Percentiles rank a stretch among this genome's conserved stretches.
phyloP scores from a whole-genome alignment of 2,113 vertebrate species.

The Carlito syrichta region DNA sequence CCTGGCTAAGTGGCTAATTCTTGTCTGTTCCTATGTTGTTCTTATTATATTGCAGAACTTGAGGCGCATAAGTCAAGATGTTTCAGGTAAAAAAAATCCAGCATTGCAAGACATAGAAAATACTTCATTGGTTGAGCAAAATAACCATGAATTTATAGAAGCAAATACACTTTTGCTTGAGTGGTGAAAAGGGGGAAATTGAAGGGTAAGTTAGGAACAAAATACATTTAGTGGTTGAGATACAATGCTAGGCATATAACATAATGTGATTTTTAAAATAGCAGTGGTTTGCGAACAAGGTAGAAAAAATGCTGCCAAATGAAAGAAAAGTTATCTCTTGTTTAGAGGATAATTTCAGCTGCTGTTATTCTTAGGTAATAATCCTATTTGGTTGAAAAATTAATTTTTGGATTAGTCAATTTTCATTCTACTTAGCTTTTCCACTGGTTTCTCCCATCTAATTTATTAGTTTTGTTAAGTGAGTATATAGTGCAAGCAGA shows the following conservation, averaged over 20 bases:
- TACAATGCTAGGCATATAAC: neutral
- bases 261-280: neutral
- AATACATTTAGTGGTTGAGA: neutral
- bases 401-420: conserved; percentile 46
- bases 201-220: neutral
- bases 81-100: neutral
- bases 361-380: conserved; percentile 8
- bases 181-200: neutral
- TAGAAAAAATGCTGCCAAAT: neutral
- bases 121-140: neutral
- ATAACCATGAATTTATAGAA: neutral
- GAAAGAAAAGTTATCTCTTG: neutral
- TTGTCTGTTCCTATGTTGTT: neutral
- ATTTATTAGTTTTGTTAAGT: conserved; percentile 49
- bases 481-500: conserved; percentile 25
- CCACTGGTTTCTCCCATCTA: neutral
- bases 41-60: neutral
- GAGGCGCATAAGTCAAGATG: accelerated
- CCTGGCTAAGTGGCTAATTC: accelerated
- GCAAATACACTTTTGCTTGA: neutral
- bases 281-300: neutral
- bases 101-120: neutral
- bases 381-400: conserved; percentile 50
- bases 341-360: conserved; percentile 13
- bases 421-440: conserved; percentile 12